Percentiles rank a stretch among this genome's conserved stretches.
phyloP scores from a whole-genome alignment of 2,797 vertebrate species.

The Micropoecilia bifurca region DNA sequence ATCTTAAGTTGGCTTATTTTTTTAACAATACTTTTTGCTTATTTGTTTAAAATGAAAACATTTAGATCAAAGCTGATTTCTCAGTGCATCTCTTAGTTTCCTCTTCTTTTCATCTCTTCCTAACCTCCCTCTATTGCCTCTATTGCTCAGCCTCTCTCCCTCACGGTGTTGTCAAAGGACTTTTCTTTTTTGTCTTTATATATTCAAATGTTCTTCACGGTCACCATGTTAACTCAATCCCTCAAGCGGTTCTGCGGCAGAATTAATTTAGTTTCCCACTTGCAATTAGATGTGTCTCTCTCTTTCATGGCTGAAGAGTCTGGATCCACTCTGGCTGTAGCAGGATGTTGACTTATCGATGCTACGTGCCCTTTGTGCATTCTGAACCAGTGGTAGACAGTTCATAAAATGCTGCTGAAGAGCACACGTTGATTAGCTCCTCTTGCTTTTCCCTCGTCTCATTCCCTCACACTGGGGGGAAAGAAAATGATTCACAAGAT shows the following conservation, averaged over 20 bases:
- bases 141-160: slow-evolving; percentile 55
- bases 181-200: slow-evolving; percentile 40
- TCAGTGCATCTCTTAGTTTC: not conserved
- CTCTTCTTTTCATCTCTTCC: slow-evolving; percentile 17
- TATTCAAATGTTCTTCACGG: slow-evolving; percentile 19
- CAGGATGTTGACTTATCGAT: slow-evolving; percentile 55
- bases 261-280: slow-evolving; percentile 42
- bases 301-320: slow-evolving; percentile 44
- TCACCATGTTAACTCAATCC: slow-evolving; percentile 31
- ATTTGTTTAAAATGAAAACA: not conserved
- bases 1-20: not conserved
- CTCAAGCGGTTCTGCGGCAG: slow-evolving; percentile 43
- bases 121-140: slow-evolving; percentile 45
- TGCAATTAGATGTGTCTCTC: slow-evolving; percentile 16
- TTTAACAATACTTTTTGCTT: not conserved
- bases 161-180: slow-evolving; percentile 54
- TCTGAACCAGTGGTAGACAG: slow-evolving; percentile 50
- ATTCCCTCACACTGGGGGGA: slow-evolving; percentile 50
- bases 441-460: slow-evolving; percentile 53
- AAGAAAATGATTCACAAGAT: slow-evolving; percentile 53
- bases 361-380: slow-evolving; percentile 55
- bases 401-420: slow-evolving; percentile 59
- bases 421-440: slow-evolving; percentile 68
- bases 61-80: not conserved
- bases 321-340: slow-evolving; percentile 35